Evolutionary conservation across 2,888 invertebrate species (phyloP), one percentile per base, ranked within the genome.

Genomic region (Brachyopa scutellaris): DNA sequence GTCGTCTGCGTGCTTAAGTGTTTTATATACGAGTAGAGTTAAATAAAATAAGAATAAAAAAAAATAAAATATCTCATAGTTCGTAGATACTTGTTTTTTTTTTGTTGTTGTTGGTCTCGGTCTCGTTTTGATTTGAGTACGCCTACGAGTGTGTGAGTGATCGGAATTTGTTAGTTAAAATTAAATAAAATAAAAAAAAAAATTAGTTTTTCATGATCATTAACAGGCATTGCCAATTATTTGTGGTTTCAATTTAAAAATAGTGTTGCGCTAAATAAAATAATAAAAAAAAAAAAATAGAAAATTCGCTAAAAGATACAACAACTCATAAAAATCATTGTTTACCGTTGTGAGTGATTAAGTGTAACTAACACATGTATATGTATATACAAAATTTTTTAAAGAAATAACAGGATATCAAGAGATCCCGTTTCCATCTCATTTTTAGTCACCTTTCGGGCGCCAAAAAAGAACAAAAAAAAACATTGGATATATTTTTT

Each of bases 1-100:
- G 69, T 64, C 31, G 74, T 80, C 62, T 76, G 64, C 69, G 69
- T 70, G 57, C 59, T 62, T 76, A 80, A 80, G 80, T 69, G 69
- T 62, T 80, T 74, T 67, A 55, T 31, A 11, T 47, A 51, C 15
- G 23, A 47, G n/a, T n/a, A n/a, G n/a, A n/a, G n/a, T n/a, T n/a
- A n/a, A n/a, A n/a, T n/a, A n/a, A n/a, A 38, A 33, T 6, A 26
- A 26, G 6, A 21, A 15, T 13, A 42, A 40, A 45, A 26, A 29
- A 47, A 19, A 17, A 49, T 17, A 61, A 67, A 64, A 40, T 53
- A 64, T 51, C 29, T 51, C 6, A 8, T 29, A 49, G 49, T 29
- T 51, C 6, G 11, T 29, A 49, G 49, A 49, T 64, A 42, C 31
- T 33, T 17, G 19, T 59, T 45, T 62, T 33, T 40, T 61, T 21